Base-by-base conservation (phyloP, 1,140 invertebrate genomes). In the Drosophila kepulauana region DNA sequence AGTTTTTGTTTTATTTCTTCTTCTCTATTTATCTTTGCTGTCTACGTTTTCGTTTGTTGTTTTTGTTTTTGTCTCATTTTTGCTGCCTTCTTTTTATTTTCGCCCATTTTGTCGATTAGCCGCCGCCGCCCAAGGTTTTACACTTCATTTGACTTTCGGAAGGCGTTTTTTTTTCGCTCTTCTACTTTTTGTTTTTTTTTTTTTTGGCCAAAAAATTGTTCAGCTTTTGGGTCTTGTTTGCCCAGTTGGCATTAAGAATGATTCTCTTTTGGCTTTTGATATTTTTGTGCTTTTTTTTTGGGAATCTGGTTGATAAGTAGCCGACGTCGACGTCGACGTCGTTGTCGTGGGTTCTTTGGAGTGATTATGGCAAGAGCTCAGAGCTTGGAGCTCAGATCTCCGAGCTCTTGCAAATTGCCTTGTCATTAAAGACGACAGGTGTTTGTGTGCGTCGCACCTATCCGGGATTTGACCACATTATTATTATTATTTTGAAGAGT, bases 71-170 rank as follows among this genome's bases (percentile, higher is more conserved):
- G 30, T 48, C 1, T 20, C 20, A 20, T 20, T 25, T 25, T 25
- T 25, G 20, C 20, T 25, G 20, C 20, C 20, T 25, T 25, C 20
- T 25, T 25, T 25, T 25, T 58, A 51, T 67, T 67, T 61, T 61
- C 46, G 62, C 62, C 45, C 52, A 65, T 41, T 33, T 38, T 62
- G 61, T 66, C 45, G 69, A 57, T 72, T 51, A 64, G 28, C 52
- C 41, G 57, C 20, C 20, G 20, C 20, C 67, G 46, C 46, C 74
- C 66, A 76, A 61, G 68, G 72, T 75, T 56, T 75, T 56, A 62
- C 67, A 51, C 66, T 58, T 71, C 61, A 65, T 75, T 75, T 76
- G 46, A 56, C 65, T 74, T 62, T 74, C 35, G 54, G 45, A 13
- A 57, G 65, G 56, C 57, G 54, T 63, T 66, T 62, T 25, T 16